Evolutionary conservation across 1,140 invertebrate genomes (phyloP).

Genomic region (Bombyx mandarina): DNA sequence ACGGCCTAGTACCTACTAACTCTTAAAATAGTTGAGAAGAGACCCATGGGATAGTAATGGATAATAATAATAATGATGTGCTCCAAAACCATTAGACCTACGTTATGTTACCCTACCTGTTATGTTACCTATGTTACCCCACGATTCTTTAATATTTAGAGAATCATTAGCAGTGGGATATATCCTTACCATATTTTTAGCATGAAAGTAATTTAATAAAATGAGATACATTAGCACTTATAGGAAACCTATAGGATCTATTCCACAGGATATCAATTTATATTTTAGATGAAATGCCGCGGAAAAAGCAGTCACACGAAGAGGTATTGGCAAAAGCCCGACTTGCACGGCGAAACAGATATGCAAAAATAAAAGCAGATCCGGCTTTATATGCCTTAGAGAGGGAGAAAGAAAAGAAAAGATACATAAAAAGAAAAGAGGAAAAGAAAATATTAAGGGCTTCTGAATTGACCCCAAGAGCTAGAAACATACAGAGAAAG

Average conservation of each 20-base stretch:
- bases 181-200: background rate
- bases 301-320: too few species aligned
- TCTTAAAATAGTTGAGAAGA: background rate
- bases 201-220: too few species aligned
- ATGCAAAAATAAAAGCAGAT: slow-evolving; percentile 10
- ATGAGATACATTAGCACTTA: background rate
- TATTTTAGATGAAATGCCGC: background rate
- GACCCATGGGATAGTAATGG: background rate
- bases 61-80: too few species aligned
- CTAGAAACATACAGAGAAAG: slow-evolving; percentile 15
- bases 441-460: slow-evolving; percentile 7
- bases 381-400: slow-evolving; percentile 5
- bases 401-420: too few species aligned
- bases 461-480: slow-evolving; percentile 17
- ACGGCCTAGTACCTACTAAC: too few species aligned
- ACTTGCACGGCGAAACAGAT: too few species aligned
- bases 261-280: slow-evolving; percentile 5
- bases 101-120: background rate
- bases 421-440: slow-evolving; percentile 3
- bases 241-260: slow-evolving; percentile 1
- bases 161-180: slow-evolving; percentile 3
- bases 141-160: slow-evolving; percentile 3
- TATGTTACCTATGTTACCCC: background rate
- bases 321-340: too few species aligned
- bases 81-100: background rate